phyloP scores from a whole-genome alignment of 2,888 invertebrate species.

The Seira ritae region DNA sequence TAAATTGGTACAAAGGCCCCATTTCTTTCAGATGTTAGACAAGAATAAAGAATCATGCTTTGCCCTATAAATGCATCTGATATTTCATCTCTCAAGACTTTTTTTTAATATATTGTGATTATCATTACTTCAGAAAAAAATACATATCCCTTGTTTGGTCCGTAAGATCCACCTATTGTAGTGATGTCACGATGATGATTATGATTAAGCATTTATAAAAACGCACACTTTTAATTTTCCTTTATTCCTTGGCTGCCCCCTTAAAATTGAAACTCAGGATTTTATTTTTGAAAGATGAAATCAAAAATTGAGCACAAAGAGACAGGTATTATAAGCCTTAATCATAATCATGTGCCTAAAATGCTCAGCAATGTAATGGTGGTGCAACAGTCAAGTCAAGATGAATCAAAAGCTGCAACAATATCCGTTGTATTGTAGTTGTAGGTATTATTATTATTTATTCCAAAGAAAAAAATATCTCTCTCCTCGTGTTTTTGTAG shows the following conservation, averaged over 20 bases:
- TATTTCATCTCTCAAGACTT: constrained; percentile 26
- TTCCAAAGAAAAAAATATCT: too few species aligned
- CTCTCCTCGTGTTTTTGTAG: constrained; percentile 45
- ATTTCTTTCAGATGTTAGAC: constrained; percentile 26
- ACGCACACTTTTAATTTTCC: too few species aligned
- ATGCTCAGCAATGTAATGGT: too few species aligned
- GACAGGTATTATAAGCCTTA: too few species aligned
- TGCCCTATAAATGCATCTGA: constrained; percentile 56
- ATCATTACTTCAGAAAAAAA: constrained; percentile 43
- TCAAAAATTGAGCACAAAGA: constrained; percentile 35
- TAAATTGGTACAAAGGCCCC: constrained; percentile 6
- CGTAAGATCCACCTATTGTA: constrained; percentile 42
- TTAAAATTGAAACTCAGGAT: too few species aligned
- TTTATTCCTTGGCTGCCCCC: constrained; percentile 36
- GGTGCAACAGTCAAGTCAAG: too few species aligned
- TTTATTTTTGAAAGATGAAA: constrained; percentile 40
- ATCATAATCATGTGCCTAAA: too few species aligned
- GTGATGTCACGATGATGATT: constrained; percentile 59
- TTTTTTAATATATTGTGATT: constrained; percentile 25
- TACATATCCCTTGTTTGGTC: constrained; percentile 52
- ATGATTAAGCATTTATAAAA: constrained; percentile 60
- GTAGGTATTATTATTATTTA: too few species aligned
- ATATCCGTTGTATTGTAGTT: too few species aligned
- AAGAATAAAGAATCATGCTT: constrained; percentile 32
- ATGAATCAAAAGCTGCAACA: too few species aligned